These are phyloP conservation scores for Oscarella lobularis DNA, from an alignment of 37 sponge, comb jelly and placozoan species.

Conservation along the genomic window DNA sequence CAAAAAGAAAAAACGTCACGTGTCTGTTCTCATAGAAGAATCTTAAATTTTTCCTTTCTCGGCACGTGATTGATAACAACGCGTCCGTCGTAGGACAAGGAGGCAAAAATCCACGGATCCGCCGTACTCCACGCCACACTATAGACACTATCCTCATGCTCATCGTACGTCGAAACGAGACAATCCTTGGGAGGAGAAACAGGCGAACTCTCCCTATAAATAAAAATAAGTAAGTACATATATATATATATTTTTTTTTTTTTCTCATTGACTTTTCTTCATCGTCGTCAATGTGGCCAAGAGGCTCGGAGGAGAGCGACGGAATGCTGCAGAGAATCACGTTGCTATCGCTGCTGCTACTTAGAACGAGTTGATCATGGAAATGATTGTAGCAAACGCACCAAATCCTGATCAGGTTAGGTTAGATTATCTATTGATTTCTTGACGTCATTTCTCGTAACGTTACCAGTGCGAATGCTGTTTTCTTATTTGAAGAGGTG, in stretches of 20 bases:
- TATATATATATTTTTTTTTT: background rate
- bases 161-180: constrained; percentile 67
- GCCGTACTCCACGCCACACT: constrained; percentile 69
- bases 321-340: constrained; percentile 64
- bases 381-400: constrained; percentile 73
- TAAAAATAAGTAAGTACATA: background rate
- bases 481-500: constrained; percentile 56
- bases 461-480: constrained; percentile 94
- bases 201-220: background rate
- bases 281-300: constrained; percentile 44
- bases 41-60: constrained; percentile 13
- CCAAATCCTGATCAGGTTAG: constrained; percentile 59
- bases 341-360: constrained; percentile 74
- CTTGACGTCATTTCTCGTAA: background rate
- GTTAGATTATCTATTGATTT: background rate
- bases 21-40: constrained; percentile 22
- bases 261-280: constrained; percentile 27
- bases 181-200: no score
- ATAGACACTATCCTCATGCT: constrained; percentile 98
- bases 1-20: background rate
- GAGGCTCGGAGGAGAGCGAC: constrained; percentile 78
- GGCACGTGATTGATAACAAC: constrained; percentile 91
- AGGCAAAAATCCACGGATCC: constrained; percentile 98
- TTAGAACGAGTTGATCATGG: constrained; percentile 83
- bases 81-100: constrained; percentile 91